Conservation (phyloP, 2,888 invertebrate species). For the Macrophya annulata region DNA sequence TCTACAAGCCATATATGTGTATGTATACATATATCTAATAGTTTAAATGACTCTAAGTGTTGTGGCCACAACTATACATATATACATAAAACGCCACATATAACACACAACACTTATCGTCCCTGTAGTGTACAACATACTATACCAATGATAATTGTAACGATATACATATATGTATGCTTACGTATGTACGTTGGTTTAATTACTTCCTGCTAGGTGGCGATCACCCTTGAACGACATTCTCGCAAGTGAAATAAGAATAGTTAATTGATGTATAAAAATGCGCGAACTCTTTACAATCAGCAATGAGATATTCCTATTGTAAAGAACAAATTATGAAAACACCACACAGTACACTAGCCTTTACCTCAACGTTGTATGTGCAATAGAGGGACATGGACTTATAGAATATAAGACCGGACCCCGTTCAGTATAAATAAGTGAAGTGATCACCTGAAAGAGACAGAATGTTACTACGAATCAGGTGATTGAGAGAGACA, state of each 20-base stretch:
- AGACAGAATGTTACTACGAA: background rate
- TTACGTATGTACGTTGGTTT: slow-evolving; percentile 3
- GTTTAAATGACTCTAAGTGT: background rate
- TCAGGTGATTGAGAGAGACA: background rate
- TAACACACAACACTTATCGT: background rate
- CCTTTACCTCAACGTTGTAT: slow-evolving; percentile 18
- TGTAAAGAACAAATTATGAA: background rate
- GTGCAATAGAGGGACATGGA: background rate
- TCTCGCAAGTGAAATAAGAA: background rate
- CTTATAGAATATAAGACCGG: background rate
- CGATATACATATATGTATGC: background rate
- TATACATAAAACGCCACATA: background rate
- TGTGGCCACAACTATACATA: background rate
- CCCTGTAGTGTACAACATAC: background rate
- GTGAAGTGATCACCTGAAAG: background rate
- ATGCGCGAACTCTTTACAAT: background rate
- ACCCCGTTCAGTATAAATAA: background rate
- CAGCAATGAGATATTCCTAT: background rate
- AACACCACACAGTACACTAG: background rate
- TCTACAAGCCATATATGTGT: no score
- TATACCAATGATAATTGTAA: background rate
- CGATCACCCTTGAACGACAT: background rate
- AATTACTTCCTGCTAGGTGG: slow-evolving; percentile 22
- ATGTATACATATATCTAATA: background rate
- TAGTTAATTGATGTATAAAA: background rate